Evolutionary conservation across 2,888 invertebrate species (phyloP), one percentile per base, ranked within the genome.

Genomic region (Eupithecia exiguata): DNA sequence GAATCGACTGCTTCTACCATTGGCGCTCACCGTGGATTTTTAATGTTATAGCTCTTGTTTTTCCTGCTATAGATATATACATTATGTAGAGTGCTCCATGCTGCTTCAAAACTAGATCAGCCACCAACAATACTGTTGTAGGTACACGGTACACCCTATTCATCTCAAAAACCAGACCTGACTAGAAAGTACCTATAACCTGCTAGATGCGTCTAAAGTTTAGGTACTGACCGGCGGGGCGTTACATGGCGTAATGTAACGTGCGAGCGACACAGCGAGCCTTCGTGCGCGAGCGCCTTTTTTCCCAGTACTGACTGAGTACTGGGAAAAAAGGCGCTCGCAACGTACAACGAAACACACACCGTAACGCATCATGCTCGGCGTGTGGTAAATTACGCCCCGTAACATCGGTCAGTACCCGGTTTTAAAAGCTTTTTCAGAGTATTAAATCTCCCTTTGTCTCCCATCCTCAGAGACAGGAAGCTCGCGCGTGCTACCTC

Each of bases 401-500:
- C 12, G 12, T 40, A 40, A 40, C 40, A 40, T 7, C 10, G 40
- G 40, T 40, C 40, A 12, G 40, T 40, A 40, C 40, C 40, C 40
- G 12, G 40, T 40, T 40, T 40, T 1, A 1, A 40, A 40, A 46
- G 18, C n/a, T n/a, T 21, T 10, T 21, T 43, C 25, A 5, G 35
- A 35, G 35, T 35, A 62, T 16, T 18, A 62, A 16, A 62, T 62
- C 18, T 3, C 14, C 62, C 12, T 9, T 30, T 68, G 68, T n/a
- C 71, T 72, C 75, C 61, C 68, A 46, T 35, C 16, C 67, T 61
- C 16, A 16, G 38, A 38, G 81, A 82, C 91, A 90, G 91, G 91
- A 92, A 90, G 87, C 74, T 80, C 79, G 86, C 92, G 92, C 93
- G 93, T 91, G 93, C 91, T 89, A 68, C 81, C 78, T 78, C 49